Base-by-base conservation (phyloP, 2,113 vertebrate species). In the Macheiramphus alcinus region DNA sequence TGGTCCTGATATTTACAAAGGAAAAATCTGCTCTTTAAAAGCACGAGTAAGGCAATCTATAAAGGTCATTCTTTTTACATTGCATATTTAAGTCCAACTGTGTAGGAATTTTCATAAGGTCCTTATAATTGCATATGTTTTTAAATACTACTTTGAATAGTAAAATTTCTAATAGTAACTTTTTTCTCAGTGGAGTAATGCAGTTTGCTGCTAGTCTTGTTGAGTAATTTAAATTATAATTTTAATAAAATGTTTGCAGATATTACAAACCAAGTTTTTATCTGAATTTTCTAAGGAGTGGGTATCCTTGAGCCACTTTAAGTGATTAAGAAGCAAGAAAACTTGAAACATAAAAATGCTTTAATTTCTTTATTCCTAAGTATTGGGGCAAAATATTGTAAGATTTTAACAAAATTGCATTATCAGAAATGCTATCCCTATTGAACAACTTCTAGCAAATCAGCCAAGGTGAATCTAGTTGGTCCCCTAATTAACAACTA, bases 21-120 rank as follows among this genome's bases (percentile, higher is more conserved):
- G 98, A 87, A 99, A 98, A 97, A 99, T 99, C 95, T 97, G 98
- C 63, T 98, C 98, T 85, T 98, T 99, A 87, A 99, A 99, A 98
- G 99, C 99, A 96, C 98, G 99, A 88, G 99, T 99, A 98, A 98
- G 98, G 97, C 83, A 85, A 68, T 81, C 75, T 56, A 6, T 91
- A 80, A 95, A 76, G 61, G 71, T 93, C 45, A 10, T 32, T 85
- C n/a, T 72, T 90, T 79, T 79, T 76, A 56, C 18, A 27, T 31
- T 70, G 40, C 31, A 14, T 93, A 52, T 66, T 85, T 94, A 27
- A 8, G 16, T 81, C 20, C 42, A 79, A 7, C 40, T 78, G 8
- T 61, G 20, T 82, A 53, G 40, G 50, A 63, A 55, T 78, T 80
- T 61, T 76, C 31, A 10, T 76, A 10, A 78, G 32, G 19, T 84